Percentiles rank a stretch among this genome's conserved stretches.
Conservation (phyloP, 2,797 vertebrate genomes). For the Microctenopoma steveboyesi region DNA sequence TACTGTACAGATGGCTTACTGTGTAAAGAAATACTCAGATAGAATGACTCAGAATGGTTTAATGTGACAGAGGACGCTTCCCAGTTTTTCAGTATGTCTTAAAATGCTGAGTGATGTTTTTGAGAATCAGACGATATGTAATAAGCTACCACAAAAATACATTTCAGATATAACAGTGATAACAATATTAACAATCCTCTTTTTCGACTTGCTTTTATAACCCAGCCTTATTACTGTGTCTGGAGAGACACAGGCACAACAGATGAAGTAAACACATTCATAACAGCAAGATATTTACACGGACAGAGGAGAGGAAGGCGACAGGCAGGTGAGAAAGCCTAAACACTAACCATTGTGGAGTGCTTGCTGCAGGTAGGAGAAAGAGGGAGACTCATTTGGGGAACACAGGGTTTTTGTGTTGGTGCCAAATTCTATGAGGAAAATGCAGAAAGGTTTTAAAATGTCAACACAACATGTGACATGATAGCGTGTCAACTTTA, state of each 20-base stretch:
- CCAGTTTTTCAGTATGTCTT: slow-evolving; percentile 13
- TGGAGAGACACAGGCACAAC: slow-evolving; percentile 18
- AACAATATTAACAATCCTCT: not conserved
- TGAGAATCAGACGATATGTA: slow-evolving; percentile 1
- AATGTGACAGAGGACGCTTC: slow-evolving; percentile 8
- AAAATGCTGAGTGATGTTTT: slow-evolving; percentile 4
- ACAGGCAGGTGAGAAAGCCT: slow-evolving; percentile 58
- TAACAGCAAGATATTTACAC: slow-evolving; percentile 36
- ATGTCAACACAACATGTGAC: slow-evolving; percentile 30
- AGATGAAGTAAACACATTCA: slow-evolving; percentile 33
- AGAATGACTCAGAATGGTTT: slow-evolving; percentile 25
- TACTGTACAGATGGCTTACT: not conserved
- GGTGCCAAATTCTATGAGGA: slow-evolving; percentile 82
- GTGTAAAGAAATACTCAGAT: slow-evolving; percentile 7
- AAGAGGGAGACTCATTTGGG: slow-evolving; percentile 82
- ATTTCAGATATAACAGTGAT: slow-evolving; percentile 2
- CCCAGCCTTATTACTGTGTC: slow-evolving; percentile 3
- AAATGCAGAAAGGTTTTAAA: slow-evolving; percentile 42
- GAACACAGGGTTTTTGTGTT: slow-evolving; percentile 82
- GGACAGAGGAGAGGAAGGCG: slow-evolving; percentile 46
- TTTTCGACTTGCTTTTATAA: slow-evolving; percentile 3
- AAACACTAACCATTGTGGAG: slow-evolving; percentile 83
- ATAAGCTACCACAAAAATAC: not conserved
- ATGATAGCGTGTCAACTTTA: slow-evolving; percentile 9
- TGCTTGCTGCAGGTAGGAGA: slow-evolving; percentile 86